These are phyloP conservation scores for Psittacara wagleri DNA, from an alignment of 2,113 vertebrate species.

Conservation along the genomic window DNA sequence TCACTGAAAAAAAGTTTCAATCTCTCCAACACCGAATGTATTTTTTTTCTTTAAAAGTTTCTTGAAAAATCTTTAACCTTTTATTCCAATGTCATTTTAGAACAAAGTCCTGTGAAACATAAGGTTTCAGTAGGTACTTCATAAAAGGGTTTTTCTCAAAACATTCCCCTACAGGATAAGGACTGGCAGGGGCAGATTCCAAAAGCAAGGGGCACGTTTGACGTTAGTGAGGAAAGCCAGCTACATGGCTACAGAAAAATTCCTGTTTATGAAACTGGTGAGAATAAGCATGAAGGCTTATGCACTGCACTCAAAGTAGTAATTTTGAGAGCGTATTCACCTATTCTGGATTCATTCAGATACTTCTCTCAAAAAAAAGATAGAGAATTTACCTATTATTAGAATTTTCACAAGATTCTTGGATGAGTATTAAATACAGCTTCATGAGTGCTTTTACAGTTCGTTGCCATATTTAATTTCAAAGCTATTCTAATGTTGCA, in stretches of 20 bases:
- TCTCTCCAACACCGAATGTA: neutral
- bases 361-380: neutral
- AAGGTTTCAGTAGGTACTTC: neutral
- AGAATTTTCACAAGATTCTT: neutral
- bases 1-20: neutral
- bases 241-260: neutral
- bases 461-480: neutral
- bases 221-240: neutral
- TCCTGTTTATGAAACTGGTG: neutral
- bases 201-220: neutral
- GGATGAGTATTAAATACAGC: neutral
- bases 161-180: neutral
- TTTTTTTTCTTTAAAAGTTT: neutral
- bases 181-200: neutral
- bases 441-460: slow-evolving; percentile 3
- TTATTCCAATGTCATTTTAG: neutral
- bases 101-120: neutral
- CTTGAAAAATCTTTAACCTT: neutral
- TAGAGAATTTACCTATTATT: neutral
- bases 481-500: neutral
- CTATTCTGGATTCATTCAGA: neutral
- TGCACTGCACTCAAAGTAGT: neutral
- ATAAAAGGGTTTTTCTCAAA: neutral
- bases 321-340: neutral
- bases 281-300: neutral